Evolutionary conservation across 2,113 vertebrate species (phyloP).

Genomic region (Sciurus niger): DNA sequence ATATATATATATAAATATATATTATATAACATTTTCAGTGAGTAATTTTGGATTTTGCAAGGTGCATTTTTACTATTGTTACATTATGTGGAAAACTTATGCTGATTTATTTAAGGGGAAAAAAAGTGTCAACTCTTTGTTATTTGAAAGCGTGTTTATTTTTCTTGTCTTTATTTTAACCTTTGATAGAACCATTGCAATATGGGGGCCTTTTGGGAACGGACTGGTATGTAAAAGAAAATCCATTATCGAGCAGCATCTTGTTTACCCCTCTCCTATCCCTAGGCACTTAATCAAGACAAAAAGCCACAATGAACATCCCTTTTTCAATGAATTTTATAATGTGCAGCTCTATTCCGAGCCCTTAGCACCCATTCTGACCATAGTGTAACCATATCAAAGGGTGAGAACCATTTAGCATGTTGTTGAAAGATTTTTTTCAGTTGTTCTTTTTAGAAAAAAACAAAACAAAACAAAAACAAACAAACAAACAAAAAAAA

Average conservation of each 20-base stretch:
- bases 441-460: slow-evolving; percentile 68
- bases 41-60: slow-evolving; percentile 85
- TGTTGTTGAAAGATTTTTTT: slow-evolving; percentile 53
- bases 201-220: slow-evolving; percentile 80
- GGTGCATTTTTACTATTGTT: slow-evolving; percentile 85
- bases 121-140: slow-evolving; percentile 82
- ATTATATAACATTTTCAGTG: slow-evolving; percentile 85
- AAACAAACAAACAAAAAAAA: background rate
- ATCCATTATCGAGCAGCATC: slow-evolving; percentile 58
- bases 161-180: slow-evolving; percentile 79
- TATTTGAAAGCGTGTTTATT: slow-evolving; percentile 77
- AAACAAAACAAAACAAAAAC: background rate
- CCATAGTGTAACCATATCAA: slow-evolving; percentile 69
- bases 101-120: slow-evolving; percentile 88
- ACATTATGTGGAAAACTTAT: slow-evolving; percentile 84
- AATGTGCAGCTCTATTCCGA: slow-evolving; percentile 83
- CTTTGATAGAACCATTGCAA: slow-evolving; percentile 83
- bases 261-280: slow-evolving; percentile 73
- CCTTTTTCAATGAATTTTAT: slow-evolving; percentile 78
- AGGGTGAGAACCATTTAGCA: slow-evolving; percentile 82
- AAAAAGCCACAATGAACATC: slow-evolving; percentile 72
- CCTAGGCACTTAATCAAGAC: slow-evolving; percentile 66
- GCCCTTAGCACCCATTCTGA: slow-evolving; percentile 82
- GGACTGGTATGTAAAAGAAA: slow-evolving; percentile 69
- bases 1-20: slow-evolving; percentile 84